Evolutionary conservation across 1,140 invertebrate species (phyloP).

Genomic region (Periplaneta americana): DNA sequence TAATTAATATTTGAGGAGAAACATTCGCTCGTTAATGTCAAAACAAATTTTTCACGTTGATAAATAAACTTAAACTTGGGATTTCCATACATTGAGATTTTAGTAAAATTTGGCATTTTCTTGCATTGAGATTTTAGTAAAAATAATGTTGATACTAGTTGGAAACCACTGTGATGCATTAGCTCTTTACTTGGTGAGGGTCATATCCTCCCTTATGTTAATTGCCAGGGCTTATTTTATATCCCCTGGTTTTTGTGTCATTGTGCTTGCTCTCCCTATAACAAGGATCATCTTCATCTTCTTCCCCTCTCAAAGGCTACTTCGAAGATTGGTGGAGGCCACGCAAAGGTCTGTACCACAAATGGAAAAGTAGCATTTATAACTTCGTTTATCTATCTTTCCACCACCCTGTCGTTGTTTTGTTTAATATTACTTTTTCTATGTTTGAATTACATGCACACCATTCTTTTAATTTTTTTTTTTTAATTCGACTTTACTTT

Average conservation of each 20-base stretch:
- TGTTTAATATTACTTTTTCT: neutral
- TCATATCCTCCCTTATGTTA: neutral
- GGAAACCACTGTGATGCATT: neutral
- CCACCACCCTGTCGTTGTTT: too few relatives aligned
- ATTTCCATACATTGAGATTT: too few relatives aligned
- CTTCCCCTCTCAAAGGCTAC: constrained; percentile 90
- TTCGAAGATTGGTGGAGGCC: constrained; percentile 95
- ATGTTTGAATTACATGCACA: neutral
- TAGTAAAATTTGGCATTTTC: too few relatives aligned
- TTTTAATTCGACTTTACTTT: neutral
- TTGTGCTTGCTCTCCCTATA: constrained; percentile 22
- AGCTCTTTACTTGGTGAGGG: neutral
- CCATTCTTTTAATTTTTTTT: neutral
- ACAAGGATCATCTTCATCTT: constrained; percentile 76
- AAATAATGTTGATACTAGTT: too few relatives aligned
- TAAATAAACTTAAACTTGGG: too few relatives aligned
- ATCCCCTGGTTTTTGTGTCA: neutral
- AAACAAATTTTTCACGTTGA: too few relatives aligned
- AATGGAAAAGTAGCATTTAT: neutral
- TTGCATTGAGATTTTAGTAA: too few relatives aligned
- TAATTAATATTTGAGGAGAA: too few relatives aligned
- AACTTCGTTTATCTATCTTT: too few relatives aligned
- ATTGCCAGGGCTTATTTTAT: neutral
- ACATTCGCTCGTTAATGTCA: too few relatives aligned
- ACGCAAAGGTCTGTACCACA: constrained; percentile 76